These are phyloP conservation scores for Micromesistius poutassou DNA, from an alignment of 2,797 vertebrate species.

Conservation along the genomic window DNA sequence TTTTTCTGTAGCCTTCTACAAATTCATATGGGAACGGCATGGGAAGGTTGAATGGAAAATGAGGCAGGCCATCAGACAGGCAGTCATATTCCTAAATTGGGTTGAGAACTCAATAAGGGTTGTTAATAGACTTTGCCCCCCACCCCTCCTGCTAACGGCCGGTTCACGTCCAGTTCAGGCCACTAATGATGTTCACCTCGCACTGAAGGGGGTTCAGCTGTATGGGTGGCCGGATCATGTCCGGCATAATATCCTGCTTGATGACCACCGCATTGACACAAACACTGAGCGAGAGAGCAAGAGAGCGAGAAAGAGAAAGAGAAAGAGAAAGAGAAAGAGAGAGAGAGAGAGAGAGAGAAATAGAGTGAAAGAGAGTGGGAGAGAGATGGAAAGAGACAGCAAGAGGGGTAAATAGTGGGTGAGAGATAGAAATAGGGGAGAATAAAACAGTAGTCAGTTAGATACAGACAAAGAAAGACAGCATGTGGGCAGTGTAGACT, in stretches of 20 bases:
- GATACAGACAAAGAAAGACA: neutral
- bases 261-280: slow-evolving; percentile 36
- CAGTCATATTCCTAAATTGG: slow-evolving; percentile 50
- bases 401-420: too few relatives aligned
- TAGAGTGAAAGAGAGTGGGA: neutral
- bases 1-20: slow-evolving; percentile 28
- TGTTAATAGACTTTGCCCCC: slow-evolving; percentile 58
- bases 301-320: neutral
- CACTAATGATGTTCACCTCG: slow-evolving; percentile 52
- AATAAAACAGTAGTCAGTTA: too few relatives aligned
- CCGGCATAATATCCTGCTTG: slow-evolving; percentile 39
- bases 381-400: neutral
- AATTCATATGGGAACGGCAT: slow-evolving; percentile 8
- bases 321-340: neutral
- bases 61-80: slow-evolving; percentile 27
- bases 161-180: slow-evolving; percentile 61
- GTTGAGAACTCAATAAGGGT: slow-evolving; percentile 60
- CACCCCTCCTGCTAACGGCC: slow-evolving; percentile 38
- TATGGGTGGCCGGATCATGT: slow-evolving; percentile 42
- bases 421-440: too few relatives aligned
- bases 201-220: slow-evolving; percentile 29
- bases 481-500: neutral
- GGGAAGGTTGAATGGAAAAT: slow-evolving; percentile 30
- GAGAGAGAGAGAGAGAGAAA: neutral
- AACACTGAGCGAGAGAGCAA: neutral